phyloP scores from a whole-genome alignment of 2,113 vertebrate species.

The Corythaixoides concolor region DNA sequence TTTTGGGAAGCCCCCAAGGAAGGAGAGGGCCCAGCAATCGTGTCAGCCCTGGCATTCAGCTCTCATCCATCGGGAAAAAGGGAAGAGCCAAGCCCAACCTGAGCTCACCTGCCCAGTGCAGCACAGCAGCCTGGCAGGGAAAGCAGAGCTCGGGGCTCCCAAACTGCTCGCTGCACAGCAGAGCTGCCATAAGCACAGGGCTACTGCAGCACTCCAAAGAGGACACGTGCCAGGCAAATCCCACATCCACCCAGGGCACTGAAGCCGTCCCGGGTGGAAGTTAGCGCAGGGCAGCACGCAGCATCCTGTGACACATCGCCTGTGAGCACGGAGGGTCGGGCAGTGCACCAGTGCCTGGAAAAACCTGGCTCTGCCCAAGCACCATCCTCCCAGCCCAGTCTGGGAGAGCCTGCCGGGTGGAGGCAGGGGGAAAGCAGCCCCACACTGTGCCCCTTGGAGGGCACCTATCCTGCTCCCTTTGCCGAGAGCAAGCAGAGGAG shows the following conservation, averaged over 20 bases:
- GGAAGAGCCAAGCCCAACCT: not conserved
- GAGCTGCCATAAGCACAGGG: not conserved
- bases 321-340: accelerated
- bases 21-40: not conserved
- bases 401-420: not conserved
- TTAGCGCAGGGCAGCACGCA: accelerated
- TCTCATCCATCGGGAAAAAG: slow-evolving; percentile 25
- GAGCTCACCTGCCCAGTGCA: not conserved
- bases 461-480: not conserved
- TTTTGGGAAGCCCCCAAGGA: slow-evolving; percentile 59
- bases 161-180: accelerated
- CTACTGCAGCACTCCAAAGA: accelerated
- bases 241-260: not conserved
- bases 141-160: not conserved
- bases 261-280: accelerated
- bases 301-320: accelerated
- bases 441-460: accelerated
- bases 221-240: accelerated
- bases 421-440: not conserved
- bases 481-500: not conserved
- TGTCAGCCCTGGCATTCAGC: not conserved
- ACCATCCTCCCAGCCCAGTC: not conserved
- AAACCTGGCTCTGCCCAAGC: not conserved
- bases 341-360: accelerated
- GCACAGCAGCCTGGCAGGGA: not conserved